Evolutionary conservation across 2,888 invertebrate genomes (phyloP).

Genomic region (Yponomeuta sedellus): DNA sequence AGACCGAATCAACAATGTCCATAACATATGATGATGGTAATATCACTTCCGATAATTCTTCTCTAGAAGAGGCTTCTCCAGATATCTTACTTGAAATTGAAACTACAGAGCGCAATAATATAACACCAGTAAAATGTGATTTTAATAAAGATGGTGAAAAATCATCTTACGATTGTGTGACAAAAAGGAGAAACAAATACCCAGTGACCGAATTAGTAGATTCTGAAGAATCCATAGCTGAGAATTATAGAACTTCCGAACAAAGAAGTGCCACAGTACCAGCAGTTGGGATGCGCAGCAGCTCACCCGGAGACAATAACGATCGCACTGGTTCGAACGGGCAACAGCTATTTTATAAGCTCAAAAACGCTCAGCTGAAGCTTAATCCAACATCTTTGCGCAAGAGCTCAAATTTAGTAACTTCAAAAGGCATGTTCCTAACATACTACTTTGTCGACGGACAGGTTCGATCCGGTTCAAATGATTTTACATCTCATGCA

Average conservation of each 20-base stretch:
- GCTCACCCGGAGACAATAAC: background rate
- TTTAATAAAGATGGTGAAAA: background rate
- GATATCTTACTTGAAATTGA: background rate
- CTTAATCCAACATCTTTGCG: background rate
- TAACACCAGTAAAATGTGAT: background rate
- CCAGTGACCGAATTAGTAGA: background rate
- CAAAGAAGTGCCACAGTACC: background rate
- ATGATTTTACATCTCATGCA: background rate
- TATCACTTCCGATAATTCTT: background rate
- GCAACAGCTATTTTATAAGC: background rate
- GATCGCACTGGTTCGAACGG: background rate
- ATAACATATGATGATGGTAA: background rate
- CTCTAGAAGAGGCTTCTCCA: background rate
- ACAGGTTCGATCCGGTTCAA: background rate
- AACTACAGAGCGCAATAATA: background rate
- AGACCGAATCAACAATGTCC: background rate
- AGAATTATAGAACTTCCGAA: background rate
- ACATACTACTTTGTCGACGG: background rate
- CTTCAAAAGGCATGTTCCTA: background rate
- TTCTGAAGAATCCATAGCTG: background rate
- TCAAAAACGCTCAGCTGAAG: background rate
- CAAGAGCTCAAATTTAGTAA: background rate
- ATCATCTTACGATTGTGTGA: background rate
- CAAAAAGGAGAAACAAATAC: background rate
- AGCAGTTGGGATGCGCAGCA: background rate